A percentile compares a stretch with the other conserved stretches of the same genome.
These are phyloP conservation scores for Hemithea aestivaria DNA, from an alignment of 2,888 invertebrate genomes.

Conservation along the genomic window DNA sequence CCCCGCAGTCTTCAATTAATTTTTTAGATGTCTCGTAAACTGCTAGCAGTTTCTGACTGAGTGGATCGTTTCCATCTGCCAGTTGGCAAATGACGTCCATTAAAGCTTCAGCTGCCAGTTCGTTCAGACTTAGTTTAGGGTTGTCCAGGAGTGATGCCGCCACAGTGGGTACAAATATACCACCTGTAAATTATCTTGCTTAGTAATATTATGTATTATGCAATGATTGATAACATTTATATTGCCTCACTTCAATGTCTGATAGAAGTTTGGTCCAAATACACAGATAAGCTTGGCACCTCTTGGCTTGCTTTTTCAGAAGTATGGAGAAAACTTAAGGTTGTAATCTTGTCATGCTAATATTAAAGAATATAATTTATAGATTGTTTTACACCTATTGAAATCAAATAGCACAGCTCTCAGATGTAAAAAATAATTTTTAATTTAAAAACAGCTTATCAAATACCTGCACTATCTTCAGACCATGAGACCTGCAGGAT, in stretches of 20 bases:
- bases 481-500: conserved; percentile 87
- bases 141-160: conserved; percentile 77
- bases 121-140: conserved; percentile 67
- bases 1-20: conserved; percentile 66
- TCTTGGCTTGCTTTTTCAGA: no score
- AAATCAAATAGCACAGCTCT: no score
- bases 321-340: no score
- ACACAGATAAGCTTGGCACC: no score
- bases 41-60: conserved; percentile 72
- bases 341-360: no score
- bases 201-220: not conserved
- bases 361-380: no score
- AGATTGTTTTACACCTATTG: not conserved
- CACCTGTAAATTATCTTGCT: conserved; percentile 53
- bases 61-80: conserved; percentile 76
- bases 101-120: conserved; percentile 82
- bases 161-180: conserved; percentile 78
- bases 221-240: not conserved
- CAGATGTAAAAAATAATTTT: no score
- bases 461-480: conserved; percentile 75
- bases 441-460: no score
- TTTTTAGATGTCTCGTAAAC: conserved; percentile 65
- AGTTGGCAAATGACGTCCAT: conserved; percentile 82
- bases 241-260: no score
- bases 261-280: no score